Evolutionary conservation across 2,113 vertebrate species (phyloP).

Genomic region (Theristicus caerulescens): DNA sequence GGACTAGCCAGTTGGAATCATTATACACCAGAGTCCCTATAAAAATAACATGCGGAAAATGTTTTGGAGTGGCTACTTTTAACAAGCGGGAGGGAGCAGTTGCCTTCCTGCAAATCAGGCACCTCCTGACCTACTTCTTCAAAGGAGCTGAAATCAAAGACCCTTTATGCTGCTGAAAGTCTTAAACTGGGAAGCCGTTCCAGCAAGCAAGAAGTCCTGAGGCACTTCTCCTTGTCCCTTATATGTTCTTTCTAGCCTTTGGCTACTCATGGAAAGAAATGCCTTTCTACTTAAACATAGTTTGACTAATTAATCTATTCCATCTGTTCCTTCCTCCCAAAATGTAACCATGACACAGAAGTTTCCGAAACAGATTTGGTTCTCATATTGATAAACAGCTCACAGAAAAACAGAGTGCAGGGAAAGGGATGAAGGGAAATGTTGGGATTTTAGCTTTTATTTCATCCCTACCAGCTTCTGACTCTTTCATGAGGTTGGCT

Average conservation of each 20-base stretch:
- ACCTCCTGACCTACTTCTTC: constrained; percentile 49
- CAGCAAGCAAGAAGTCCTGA: constrained; percentile 53
- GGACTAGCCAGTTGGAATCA: not conserved
- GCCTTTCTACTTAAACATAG: constrained; percentile 84
- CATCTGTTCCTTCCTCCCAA: constrained; percentile 83
- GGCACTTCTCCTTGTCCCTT: constrained; percentile 58
- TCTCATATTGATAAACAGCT: constrained; percentile 78
- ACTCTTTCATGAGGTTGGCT: not conserved
- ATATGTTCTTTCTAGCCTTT: constrained; percentile 69
- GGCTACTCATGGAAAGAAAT: constrained; percentile 86
- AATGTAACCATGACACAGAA: constrained; percentile 80
- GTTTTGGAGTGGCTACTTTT: constrained; percentile 19
- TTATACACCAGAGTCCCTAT: not conserved
- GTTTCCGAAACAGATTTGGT: constrained; percentile 80
- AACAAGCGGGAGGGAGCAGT: constrained; percentile 16
- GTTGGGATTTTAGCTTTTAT: not conserved
- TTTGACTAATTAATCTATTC: constrained; percentile 87
- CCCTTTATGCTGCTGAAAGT: constrained; percentile 73
- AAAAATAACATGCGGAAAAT: not conserved
- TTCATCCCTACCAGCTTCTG: constrained; percentile 13
- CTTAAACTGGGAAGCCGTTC: constrained; percentile 49
- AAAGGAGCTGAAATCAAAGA: constrained; percentile 73
- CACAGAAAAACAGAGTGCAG: constrained; percentile 41
- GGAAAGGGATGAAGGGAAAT: constrained; percentile 4
- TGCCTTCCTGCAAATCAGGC: not conserved